Evolutionary conservation across 2,797 vertebrate species (phyloP).

Genomic region (Moxostoma hubbsi): DNA sequence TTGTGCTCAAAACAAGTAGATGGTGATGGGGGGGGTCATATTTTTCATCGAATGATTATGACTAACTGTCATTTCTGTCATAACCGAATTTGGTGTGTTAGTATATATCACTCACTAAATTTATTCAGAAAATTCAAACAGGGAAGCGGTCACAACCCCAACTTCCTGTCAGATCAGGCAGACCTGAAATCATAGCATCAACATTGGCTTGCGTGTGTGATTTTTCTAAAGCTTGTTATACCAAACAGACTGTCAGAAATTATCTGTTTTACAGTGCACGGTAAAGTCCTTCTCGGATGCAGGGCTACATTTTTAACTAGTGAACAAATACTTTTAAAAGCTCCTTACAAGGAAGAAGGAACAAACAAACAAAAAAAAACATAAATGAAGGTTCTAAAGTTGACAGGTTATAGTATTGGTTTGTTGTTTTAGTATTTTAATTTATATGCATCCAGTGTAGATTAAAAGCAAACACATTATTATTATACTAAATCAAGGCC

Average conservation of each 20-base stretch:
- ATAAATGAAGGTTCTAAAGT: no score
- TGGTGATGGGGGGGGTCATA: background rate
- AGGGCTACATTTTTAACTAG: background rate
- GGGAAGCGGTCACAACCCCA: constrained; percentile 55
- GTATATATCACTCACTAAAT: constrained; percentile 6
- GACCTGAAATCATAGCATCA: constrained; percentile 49
- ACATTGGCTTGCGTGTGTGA: constrained; percentile 37
- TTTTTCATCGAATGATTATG: constrained; percentile 19
- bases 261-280: constrained; percentile 38
- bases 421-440: no score
- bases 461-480: no score
- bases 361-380: no score
- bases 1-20: constrained; percentile 11
- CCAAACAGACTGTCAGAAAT: constrained; percentile 52
- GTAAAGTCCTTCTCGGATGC: constrained; percentile 18
- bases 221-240: constrained; percentile 49
- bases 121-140: constrained; percentile 22
- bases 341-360: background rate
- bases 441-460: no score
- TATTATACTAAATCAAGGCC: no score
- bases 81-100: background rate
- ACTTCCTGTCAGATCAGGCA: constrained; percentile 72
- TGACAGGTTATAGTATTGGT: no score
- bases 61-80: background rate
- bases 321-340: background rate